A percentile compares a stretch with the other conserved stretches of the same genome.
phyloP scores from a whole-genome alignment of 1,140 invertebrate species.

The Physella acuta region DNA sequence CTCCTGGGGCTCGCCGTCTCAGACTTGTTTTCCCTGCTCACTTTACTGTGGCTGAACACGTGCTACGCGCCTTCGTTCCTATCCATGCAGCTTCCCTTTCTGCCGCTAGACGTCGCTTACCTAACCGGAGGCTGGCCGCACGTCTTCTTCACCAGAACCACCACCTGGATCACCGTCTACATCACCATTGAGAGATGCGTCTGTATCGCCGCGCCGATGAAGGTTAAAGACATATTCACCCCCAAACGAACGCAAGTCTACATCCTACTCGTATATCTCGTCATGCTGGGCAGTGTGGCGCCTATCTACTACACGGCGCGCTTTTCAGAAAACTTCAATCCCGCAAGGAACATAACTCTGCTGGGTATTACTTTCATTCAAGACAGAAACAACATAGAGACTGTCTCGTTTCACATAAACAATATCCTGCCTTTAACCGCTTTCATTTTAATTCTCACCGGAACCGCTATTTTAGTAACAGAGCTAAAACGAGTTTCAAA shows the following conservation, averaged over 20 bases:
- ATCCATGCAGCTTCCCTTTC: slow-evolving; percentile 4
- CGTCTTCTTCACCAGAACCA: slow-evolving; percentile 8
- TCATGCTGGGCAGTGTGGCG: neutral
- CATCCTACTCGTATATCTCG: neutral
- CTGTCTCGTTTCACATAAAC: neutral
- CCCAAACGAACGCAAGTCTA: neutral
- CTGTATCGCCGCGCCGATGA: slow-evolving; percentile 5
- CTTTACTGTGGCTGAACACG: neutral
- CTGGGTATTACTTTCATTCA: neutral
- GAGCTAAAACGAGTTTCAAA: neutral
- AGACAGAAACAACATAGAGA: slow-evolving; percentile 15
- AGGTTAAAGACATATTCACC: slow-evolving; percentile 9
- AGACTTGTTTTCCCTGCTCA: neutral
- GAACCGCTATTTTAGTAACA: slow-evolving; percentile 3
- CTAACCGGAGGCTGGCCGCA: neutral
- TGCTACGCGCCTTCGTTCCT: neutral
- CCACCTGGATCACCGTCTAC: slow-evolving; percentile 11
- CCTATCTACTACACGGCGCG: slow-evolving; percentile 7
- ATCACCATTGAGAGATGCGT: slow-evolving; percentile 11
- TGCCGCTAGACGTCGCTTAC: neutral
- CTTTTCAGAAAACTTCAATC: neutral
- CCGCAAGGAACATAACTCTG: neutral
- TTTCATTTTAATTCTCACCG: neutral
- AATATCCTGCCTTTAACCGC: neutral
- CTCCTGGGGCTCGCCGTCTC: slow-evolving; percentile 5